Conservation (phyloP, 2,113 vertebrate genomes). For the Gadus chalcogrammus region DNA sequence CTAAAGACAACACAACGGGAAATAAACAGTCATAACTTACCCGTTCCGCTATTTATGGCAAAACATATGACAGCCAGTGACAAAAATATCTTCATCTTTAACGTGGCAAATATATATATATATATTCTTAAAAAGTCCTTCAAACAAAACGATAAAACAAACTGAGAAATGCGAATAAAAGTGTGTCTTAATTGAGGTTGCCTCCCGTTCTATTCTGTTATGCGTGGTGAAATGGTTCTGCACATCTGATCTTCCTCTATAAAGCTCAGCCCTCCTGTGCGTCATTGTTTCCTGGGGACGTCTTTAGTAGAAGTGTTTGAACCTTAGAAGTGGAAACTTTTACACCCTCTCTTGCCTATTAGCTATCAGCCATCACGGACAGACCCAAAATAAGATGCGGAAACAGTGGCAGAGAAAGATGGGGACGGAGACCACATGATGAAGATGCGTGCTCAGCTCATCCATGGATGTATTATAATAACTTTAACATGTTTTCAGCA, state of each 20-base stretch:
- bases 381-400: too few relatives aligned
- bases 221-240: slow-evolving; percentile 1
- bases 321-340: slow-evolving; percentile 63
- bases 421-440: too few relatives aligned
- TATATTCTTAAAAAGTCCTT: too few relatives aligned
- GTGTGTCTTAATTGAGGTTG: too few relatives aligned
- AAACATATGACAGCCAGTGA: slow-evolving; percentile 50
- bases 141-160: background rate
- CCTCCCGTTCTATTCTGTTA: too few relatives aligned
- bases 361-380: too few relatives aligned
- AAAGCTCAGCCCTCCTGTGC: slow-evolving; percentile 65
- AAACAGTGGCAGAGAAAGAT: too few relatives aligned
- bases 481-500: too few relatives aligned
- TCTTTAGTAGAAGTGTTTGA: slow-evolving; percentile 18
- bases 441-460: too few relatives aligned
- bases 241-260: slow-evolving; percentile 23
- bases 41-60: slow-evolving; percentile 49
- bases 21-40: slow-evolving; percentile 44
- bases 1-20: background rate
- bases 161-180: too few relatives aligned
- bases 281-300: slow-evolving; percentile 69
- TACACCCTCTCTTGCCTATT: slow-evolving; percentile 2
- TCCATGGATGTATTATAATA: too few relatives aligned
- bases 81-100: slow-evolving; percentile 53
- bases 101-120: background rate